Evolutionary conservation across 2,113 vertebrate species (phyloP), one percentile per base, ranked within the genome.

Genomic region (Heterochromis multidens): DNA sequence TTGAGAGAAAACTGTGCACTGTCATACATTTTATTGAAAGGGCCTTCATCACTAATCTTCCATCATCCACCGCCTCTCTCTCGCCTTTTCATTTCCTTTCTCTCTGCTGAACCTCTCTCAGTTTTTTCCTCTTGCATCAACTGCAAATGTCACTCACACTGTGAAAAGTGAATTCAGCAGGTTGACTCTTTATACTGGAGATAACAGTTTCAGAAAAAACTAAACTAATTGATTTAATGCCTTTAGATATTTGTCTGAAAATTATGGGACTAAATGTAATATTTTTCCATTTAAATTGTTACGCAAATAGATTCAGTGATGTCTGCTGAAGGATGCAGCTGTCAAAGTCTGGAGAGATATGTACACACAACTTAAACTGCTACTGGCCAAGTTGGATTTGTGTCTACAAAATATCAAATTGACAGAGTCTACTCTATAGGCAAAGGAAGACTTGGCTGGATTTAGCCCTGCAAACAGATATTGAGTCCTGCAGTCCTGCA

Each of bases 71-170:
- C 17, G 79, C 67, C 85, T 91, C 60, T 67, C 70, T 23, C 43
- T 4, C 16, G 2, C 76, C 27, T 81, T 91, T 89, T 91, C 74
- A 91, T 93, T 88, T 88, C 91, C 88, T 85, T 35, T 89, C 13
- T 85, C 70, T 81, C 77, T 52, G 25, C 67, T 49, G 16, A 72
- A 49, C 17, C 43, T 27, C 65, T 72, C 17, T 21, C 9, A 29
- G 16, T 29, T 57, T 46, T 43, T 77, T 65, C 29, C 5, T 33
- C 56, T 79, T 74, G 52, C 74, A 40, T 89, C 59, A 58, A 23
- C 35, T 88, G 43, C 43, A 86, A 83, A 84, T 85, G 88, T 86
- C 87, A 85, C 54, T 79, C 87, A 79, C 4, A 7, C 37, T 27
- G 89, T 60, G 37, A 76, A 33, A 82, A 59, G 49, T 84, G 76